phyloP scores from a whole-genome alignment of 2,888 invertebrate genomes.

The Sicus ferrugineus region DNA sequence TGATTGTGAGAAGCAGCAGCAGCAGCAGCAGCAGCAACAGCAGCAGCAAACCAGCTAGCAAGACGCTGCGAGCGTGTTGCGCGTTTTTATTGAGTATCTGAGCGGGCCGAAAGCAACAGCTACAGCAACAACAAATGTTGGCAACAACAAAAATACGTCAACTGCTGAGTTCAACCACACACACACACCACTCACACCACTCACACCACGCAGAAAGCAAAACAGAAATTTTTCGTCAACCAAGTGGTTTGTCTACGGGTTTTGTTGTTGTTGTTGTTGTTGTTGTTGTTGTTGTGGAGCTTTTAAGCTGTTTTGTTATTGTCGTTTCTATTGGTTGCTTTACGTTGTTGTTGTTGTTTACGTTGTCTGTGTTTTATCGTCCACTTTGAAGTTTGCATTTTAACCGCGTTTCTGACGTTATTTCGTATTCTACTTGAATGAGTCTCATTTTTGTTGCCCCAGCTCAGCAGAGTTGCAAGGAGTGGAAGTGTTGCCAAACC shows the following conservation, averaged over 20 bases:
- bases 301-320: not conserved
- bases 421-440: not conserved
- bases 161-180: not conserved
- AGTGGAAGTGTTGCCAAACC: not conserved
- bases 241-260: not conserved
- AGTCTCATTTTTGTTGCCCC: constrained; percentile 2
- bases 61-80: constrained; percentile 17
- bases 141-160: constrained; percentile 16
- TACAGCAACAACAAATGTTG: constrained; percentile 36
- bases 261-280: constrained; percentile 12
- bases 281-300: constrained; percentile 2
- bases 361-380: too few relatives aligned
- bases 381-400: constrained; percentile 29
- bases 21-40: constrained; percentile 32
- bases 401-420: not conserved
- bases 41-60: constrained; percentile 32
- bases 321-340: not conserved
- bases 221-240: constrained; percentile 12
- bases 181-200: constrained; percentile 14
- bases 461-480: constrained; percentile 1
- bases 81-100: constrained; percentile 34
- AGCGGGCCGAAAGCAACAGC: constrained; percentile 33
- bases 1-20: constrained; percentile 30
- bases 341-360: constrained; percentile 1
- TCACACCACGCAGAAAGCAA: constrained; percentile 14